Evolutionary conservation across 2,888 invertebrate species (phyloP), one percentile per base, ranked within the genome.

Genomic region (Hanleya hanleyi): DNA sequence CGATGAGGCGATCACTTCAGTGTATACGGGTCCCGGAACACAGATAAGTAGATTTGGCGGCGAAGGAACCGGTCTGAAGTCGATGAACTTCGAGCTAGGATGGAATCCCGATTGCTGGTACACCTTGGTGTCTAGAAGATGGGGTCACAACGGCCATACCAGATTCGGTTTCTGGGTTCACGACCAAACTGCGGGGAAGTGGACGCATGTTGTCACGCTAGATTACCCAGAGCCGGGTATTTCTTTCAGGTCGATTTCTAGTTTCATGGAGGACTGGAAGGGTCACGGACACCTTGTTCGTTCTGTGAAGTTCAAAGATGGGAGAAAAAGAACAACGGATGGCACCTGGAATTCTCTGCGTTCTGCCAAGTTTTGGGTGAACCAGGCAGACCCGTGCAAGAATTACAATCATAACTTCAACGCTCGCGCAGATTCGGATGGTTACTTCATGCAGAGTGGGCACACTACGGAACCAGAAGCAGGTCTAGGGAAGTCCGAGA

Each of bases 51-150:
- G 78, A 4, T 83, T 83, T 71, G 83, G 78, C 9, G 81, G 80
- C 2, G 82, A 81, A 69, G 83, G 83, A n/a, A 75, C 76, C 1
- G 82, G 82, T 0, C 69, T 83, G 32, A 83, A 83, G 61, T 78
- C 82, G n/a, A 78, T 79, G 79, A 83, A 83, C 70, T 82, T 82
- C 72, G 74, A 74, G 32, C 37, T 81, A 5, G 78, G 78, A 36
- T 83, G 83, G 83, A 78, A 82, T 57, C 75, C 81, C 35, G 79
- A 82, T 51, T 65, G 70, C 41, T 83, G 83, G 82, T 83, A 82
- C 71, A 82, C 80, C 0, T 47, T 82, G 47, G 80, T 83, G 7
- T 69, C 73, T 6, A 67, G 83, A 9, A 74, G 83, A 41, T 83
- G 83, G 83, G 76, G 80, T 62, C 36, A 67, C 26, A 73, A 70